Evolutionary conservation across 2,888 invertebrate species (phyloP), one percentile per base, ranked within the genome.

Genomic region (Cataglyphis rosenhaueri): DNA sequence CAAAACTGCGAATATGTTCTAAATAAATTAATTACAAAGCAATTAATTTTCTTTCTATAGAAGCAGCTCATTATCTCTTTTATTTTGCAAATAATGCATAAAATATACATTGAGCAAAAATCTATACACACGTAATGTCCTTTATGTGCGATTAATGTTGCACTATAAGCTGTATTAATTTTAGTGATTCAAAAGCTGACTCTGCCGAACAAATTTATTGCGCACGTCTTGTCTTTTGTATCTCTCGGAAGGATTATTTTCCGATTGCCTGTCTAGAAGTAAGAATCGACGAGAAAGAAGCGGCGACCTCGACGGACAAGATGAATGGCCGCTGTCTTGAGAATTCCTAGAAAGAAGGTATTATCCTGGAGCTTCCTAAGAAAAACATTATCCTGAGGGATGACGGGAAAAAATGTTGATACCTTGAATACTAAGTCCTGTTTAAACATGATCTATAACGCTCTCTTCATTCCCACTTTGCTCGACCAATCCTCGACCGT

Each of bases 381-480:
- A 91, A 90, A 92, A 91, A 92, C 91, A 91, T 91, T 90, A 91
- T 92, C 91, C 88, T 83, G 86, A 88, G 85, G 87, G 86, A 88
- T 91, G 89, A 85, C 82, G 85, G 82, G 82, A 87, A 86, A 89
- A 88, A 90, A 86, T 84, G 87, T 82, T 87, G 81, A 85, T 87
- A 85, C 85, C 88, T 87, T 88, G 88, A 91, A 91, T 91, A 86
- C 87, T 86, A 86, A 88, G 83, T 86, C 86, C 84, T 85, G 85
- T 86, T 88, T 89, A 88, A 90, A 90, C 86, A 85, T 82, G 88
- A 91, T 89, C 89, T 86, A 85, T 90, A 87, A 86, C 79, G 85
- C 70, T 76, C 82, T 85, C 82, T 87, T 89, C 84, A 70, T 86
- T 85, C 76, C 83, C 73, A 79, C 76, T 85, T 76, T 70, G 65